Percentiles rank a stretch among this genome's conserved stretches.
phyloP scores from a whole-genome alignment of 2,888 invertebrate species.

The Orthosia gothica region DNA sequence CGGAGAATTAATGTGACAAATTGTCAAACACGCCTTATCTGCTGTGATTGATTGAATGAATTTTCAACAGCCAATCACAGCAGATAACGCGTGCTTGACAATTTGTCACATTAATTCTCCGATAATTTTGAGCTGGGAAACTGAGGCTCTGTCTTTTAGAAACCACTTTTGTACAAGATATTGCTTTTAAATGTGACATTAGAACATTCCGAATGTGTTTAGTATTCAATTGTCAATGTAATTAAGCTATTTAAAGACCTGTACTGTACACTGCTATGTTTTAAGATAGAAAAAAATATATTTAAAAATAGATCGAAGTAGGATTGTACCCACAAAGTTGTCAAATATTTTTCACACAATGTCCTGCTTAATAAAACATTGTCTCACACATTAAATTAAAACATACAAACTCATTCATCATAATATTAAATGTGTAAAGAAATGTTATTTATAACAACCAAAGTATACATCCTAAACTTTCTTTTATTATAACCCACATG shows the following conservation, averaged over 20 bases:
- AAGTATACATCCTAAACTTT: slow-evolving; percentile 47
- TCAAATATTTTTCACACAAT: slow-evolving; percentile 49
- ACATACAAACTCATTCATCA: slow-evolving; percentile 44
- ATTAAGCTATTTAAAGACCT: slow-evolving; percentile 62
- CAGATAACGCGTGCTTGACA: too few relatives aligned
- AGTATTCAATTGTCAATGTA: slow-evolving; percentile 62
- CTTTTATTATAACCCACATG: slow-evolving; percentile 42
- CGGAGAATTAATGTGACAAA: too few relatives aligned
- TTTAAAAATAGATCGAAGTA: slow-evolving; percentile 31
- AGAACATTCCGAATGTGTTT: slow-evolving; percentile 71
- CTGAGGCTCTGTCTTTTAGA: slow-evolving; percentile 45
- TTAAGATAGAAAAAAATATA: slow-evolving; percentile 43
- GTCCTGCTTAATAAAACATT: slow-evolving; percentile 42
- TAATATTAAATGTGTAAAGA: slow-evolving; percentile 43
- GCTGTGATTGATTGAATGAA: too few relatives aligned
- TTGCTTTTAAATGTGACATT: slow-evolving; percentile 67
- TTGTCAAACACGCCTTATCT: too few relatives aligned
- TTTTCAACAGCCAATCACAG: too few relatives aligned
- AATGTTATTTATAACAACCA: slow-evolving; percentile 37
- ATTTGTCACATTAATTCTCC: too few relatives aligned
- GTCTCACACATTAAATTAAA: slow-evolving; percentile 40
- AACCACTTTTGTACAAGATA: slow-evolving; percentile 61
- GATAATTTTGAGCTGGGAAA: too few relatives aligned
- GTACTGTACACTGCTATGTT: slow-evolving; percentile 58
- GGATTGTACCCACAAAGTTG: slow-evolving; percentile 32